phyloP scores from a whole-genome alignment of 2,113 vertebrate species.

The Vulpes ferrilata region DNA sequence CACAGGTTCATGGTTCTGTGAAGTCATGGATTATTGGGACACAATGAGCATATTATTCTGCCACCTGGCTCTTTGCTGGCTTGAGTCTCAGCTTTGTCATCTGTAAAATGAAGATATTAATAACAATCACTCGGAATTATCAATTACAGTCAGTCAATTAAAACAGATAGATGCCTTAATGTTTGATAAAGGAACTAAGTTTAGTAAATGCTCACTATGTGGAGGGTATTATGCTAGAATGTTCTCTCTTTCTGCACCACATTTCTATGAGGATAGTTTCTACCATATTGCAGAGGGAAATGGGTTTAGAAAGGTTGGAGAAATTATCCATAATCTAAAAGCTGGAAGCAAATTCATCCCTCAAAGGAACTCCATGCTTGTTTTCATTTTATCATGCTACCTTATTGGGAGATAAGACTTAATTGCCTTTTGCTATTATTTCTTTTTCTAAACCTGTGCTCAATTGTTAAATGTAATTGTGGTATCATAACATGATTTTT shows the following conservation, averaged over 20 bases:
- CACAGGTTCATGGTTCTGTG: not conserved
- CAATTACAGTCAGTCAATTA: not conserved
- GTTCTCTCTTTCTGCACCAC: not conserved
- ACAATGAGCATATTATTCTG: not conserved
- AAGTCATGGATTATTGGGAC: constrained; percentile 8
- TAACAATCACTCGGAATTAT: not conserved
- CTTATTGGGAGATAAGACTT: not conserved
- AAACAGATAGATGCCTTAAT: not conserved
- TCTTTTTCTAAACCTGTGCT: constrained; percentile 47
- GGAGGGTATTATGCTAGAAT: not conserved
- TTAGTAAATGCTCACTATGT: not conserved
- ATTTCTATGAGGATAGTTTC: not conserved
- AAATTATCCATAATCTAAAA: not conserved
- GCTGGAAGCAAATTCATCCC: not conserved
- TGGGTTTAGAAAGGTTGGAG: not conserved
- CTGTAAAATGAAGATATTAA: constrained; percentile 62
- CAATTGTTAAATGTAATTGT: constrained; percentile 6
- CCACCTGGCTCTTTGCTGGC: not conserved
- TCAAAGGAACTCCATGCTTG: not conserved
- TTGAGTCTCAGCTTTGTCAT: constrained; percentile 42
- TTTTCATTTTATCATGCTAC: not conserved
- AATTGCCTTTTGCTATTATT: constrained; percentile 27
- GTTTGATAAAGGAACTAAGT: constrained; percentile 21
- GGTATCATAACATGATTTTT: not conserved
- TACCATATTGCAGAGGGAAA: not conserved